Percentiles rank a stretch among this genome's conserved stretches.
Evolutionary conservation across 2,797 vertebrate genomes (phyloP).

Genomic region (Cossypha caffra): DNA sequence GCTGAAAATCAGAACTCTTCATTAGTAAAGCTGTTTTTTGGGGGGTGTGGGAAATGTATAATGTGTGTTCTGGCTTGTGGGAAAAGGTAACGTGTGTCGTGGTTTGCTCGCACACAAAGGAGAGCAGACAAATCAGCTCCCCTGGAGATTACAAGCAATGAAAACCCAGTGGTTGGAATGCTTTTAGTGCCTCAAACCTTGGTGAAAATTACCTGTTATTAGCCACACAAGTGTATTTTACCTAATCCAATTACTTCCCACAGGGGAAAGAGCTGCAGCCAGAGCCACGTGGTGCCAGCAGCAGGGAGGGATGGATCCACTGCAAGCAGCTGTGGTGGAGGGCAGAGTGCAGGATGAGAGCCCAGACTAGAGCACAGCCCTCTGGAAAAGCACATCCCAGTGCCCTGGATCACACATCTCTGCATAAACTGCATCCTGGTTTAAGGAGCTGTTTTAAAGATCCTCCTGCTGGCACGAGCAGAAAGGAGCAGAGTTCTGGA

Average conservation of each 20-base stretch:
- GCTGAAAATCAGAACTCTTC: slow-evolving; percentile 68
- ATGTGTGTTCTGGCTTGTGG: rapidly evolving
- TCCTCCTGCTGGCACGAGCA: not conserved
- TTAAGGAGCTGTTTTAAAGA: not conserved
- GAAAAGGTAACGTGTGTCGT: rapidly evolving
- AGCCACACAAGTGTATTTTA: not conserved
- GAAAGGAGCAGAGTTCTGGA: not conserved
- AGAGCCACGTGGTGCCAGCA: not conserved
- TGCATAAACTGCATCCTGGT: not conserved
- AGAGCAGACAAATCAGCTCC: not conserved
- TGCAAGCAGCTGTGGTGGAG: not conserved
- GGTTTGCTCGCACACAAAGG: not conserved
- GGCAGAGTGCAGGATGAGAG: not conserved
- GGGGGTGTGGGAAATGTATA: not conserved
- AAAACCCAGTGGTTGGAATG: not conserved
- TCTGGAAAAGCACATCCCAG: not conserved
- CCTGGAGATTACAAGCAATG: not conserved
- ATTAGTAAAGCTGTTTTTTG: not conserved
- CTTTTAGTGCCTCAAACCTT: not conserved
- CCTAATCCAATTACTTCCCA: not conserved
- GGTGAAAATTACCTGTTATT: not conserved
- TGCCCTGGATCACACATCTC: not conserved
- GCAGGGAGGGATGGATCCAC: not conserved
- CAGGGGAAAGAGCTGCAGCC: not conserved
- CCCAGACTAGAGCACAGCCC: not conserved